Evolutionary conservation across 2,888 invertebrate genomes (phyloP), one percentile per base, ranked within the genome.

Genomic region (Halocaridina rubra): DNA sequence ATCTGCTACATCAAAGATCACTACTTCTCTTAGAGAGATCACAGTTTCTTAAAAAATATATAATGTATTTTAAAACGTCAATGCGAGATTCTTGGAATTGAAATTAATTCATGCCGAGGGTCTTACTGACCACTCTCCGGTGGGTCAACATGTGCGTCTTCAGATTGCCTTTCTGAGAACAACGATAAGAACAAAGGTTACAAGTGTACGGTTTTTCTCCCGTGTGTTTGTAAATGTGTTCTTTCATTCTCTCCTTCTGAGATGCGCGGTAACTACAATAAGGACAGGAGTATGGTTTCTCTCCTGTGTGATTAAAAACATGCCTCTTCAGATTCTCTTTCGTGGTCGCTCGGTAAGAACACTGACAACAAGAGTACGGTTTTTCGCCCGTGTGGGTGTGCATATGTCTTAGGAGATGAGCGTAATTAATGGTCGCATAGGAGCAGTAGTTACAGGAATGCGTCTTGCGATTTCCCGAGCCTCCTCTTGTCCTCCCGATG

Each of bases 261-360:
- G 85, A 81, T 24, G 81, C 81, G 32, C 85, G 77, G 33, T 86
- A 86, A 2, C 77, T 30, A 30, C 85, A 82, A 27, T 82, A 82
- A n/a, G 82, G 82, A 71, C 82, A 82, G 8, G 77, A 71, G 33
- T 59, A 82, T 32, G 82, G 82, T 39, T 82, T 82, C 57, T 82
- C 82, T 33, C 82, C 82, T 19, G 82, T 82, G 57, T 82, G 82
- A 22, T 71, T 86, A 27, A 86, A 67, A 10, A 86, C 74, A 33
- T 86, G 85, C 53, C 85, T 77, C 61, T 86, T 86, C 10, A 86
- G 76, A 74, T 86, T 86, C 53, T 86, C 81, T 30, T 81, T 86
- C 24, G 81, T 81, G 61, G 85, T 86, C 30, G 85, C 85, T 27
- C 85, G 81, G 59, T 86, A 86, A 7, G 81, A 46, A 64, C 85